Evolutionary conservation across 1,140 invertebrate genomes (phyloP).

Genomic region (Yoshiicerus persimilis): DNA sequence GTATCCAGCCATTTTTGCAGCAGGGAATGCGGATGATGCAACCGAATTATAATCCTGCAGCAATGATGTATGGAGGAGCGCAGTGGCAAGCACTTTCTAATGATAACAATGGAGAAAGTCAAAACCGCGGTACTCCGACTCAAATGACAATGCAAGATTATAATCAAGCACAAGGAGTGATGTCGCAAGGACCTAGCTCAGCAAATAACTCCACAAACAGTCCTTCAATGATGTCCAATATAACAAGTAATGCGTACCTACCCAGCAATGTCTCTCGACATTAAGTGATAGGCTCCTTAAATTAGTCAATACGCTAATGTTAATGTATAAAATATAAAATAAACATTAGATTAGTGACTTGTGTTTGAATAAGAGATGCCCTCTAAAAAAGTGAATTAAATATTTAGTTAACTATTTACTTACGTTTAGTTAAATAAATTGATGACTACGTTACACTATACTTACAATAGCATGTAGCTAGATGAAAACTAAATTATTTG

Average conservation of each 20-base stretch:
- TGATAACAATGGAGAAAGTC: background rate
- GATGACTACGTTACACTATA: background rate
- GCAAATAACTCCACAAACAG: background rate
- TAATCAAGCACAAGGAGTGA: slow-evolving; percentile 3
- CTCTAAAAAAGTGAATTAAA: background rate
- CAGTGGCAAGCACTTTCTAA: background rate
- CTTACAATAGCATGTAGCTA: too few relatives aligned
- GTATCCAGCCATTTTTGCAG: background rate
- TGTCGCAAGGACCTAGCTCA: background rate
- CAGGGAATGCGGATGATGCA: slow-evolving; percentile 4
- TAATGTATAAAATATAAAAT: background rate
- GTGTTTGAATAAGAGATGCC: background rate
- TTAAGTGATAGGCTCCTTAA: background rate
- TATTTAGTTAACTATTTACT: background rate
- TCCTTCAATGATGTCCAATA: slow-evolving; percentile 10
- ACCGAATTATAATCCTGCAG: background rate
- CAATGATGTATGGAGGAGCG: slow-evolving; percentile 4
- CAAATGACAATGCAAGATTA: slow-evolving; percentile 6
- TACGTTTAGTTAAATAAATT: background rate
- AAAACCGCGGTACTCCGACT: slow-evolving; percentile 2
- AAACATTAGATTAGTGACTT: background rate
- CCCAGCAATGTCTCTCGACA: slow-evolving; percentile 3
- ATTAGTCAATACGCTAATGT: background rate
- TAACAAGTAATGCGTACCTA: slow-evolving; percentile 4
- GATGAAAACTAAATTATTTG: background rate